Evolutionary conservation across 2,113 vertebrate genomes (phyloP).

Genomic region (Xiphophorus couchianus): DNA sequence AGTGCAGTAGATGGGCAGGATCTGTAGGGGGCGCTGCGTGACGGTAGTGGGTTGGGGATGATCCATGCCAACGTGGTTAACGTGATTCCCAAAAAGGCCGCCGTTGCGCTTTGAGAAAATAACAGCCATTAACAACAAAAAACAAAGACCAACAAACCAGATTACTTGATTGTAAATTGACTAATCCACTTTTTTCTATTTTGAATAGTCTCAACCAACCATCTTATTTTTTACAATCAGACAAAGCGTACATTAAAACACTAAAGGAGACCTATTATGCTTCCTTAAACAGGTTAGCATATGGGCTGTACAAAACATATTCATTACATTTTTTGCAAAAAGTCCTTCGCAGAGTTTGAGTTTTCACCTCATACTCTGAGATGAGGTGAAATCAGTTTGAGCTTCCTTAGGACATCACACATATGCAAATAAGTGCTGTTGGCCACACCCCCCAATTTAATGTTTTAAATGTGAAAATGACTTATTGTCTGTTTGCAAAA

Average conservation of each 20-base stretch:
- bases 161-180: neutral
- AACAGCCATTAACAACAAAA: constrained; percentile 1
- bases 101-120: constrained; percentile 88
- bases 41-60: constrained; percentile 88
- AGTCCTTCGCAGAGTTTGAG: too few relatives aligned
- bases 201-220: neutral
- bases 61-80: constrained; percentile 89
- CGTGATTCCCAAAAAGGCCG: constrained; percentile 92
- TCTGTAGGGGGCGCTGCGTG: constrained; percentile 93
- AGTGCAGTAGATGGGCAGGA: constrained; percentile 86
- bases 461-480: too few relatives aligned
- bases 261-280: neutral
- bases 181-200: neutral
- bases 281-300: too few relatives aligned
- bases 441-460: too few relatives aligned
- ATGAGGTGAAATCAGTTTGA: too few relatives aligned
- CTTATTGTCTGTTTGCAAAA: too few relatives aligned
- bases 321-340: too few relatives aligned
- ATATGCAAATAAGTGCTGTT: too few relatives aligned
- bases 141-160: neutral
- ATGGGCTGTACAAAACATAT: too few relatives aligned
- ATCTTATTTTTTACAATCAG: neutral
- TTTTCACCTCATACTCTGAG: too few relatives aligned
- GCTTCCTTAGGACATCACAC: too few relatives aligned
- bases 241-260: neutral